A percentile compares a stretch with the other conserved stretches of the same genome.
Conservation (phyloP, 2,113 vertebrate species). For the Apodemus speciosus region DNA sequence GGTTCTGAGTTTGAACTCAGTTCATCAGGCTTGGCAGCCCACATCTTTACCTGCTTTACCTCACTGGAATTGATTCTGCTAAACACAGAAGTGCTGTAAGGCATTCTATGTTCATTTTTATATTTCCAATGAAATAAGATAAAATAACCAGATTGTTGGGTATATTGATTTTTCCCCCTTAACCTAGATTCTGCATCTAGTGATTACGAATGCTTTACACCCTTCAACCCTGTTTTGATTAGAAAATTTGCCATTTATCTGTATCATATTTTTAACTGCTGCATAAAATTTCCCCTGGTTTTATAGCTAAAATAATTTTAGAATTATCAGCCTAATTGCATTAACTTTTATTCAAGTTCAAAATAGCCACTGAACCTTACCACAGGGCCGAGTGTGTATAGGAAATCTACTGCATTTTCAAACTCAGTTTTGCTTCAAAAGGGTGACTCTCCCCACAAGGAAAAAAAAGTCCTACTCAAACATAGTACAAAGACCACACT, state of each 20-base stretch:
- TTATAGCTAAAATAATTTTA: conserved; percentile 38
- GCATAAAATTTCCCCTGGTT: conserved; percentile 29
- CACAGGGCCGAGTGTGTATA: neutral
- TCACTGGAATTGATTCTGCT: neutral
- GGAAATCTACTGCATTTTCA: conserved; percentile 32
- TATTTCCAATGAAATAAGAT: conserved; percentile 12
- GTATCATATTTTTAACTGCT: conserved; percentile 40
- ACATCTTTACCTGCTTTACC: neutral
- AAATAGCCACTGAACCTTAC: conserved; percentile 37
- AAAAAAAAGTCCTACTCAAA: conserved; percentile 37
- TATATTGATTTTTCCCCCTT: neutral
- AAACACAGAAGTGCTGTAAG: neutral
- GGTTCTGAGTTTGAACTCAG: neutral
- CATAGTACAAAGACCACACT: conserved; percentile 31
- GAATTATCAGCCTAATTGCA: conserved; percentile 52
- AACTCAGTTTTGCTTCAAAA: conserved; percentile 59
- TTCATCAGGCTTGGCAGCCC: neutral
- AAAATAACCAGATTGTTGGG: conserved; percentile 18
- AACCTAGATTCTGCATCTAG: conserved; percentile 33
- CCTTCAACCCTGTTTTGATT: conserved; percentile 55
- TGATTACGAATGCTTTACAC: conserved; percentile 23
- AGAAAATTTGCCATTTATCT: conserved; percentile 37
- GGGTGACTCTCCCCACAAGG: neutral
- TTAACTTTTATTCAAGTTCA: conserved; percentile 56
- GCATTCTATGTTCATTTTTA: conserved; percentile 51